Base-by-base conservation (phyloP, 1,140 invertebrate genomes). In the Aradophagus sp. region DNA sequence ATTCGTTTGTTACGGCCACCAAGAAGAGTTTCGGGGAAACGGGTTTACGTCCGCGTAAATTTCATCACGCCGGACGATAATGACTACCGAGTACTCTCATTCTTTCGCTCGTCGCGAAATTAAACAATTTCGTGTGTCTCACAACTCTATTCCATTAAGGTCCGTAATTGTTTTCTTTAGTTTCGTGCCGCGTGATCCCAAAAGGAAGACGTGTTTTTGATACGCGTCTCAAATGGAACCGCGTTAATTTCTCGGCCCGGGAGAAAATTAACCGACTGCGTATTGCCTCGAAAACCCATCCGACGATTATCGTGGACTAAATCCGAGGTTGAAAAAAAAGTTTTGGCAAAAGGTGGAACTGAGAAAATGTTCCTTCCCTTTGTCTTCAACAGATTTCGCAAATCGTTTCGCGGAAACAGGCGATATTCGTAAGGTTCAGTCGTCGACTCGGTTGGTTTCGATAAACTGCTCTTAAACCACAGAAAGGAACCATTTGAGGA, bases 1-100 rank as follows among this genome's bases (percentile, higher is more conserved):
- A 58, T 67, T 63, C 56, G 58, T 73, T 67, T 67, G 70, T 73
- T 67, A 66, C 50, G 63, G 63, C 47, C 41, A 41, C 52, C 38
- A n/a, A 29, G 55, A 62, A 61, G 52, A 58, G 52, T 2, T 56
- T 45, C 52, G 44, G 58, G 39, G 50, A 63, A 67, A 67, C 70
- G 53, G 53, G 47, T 68, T 73, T 73, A 68, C 71, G 71, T 73
- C 59, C 59, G 59, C 65, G 71, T 68, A 65, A 73, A 73, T 73
- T 73, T 73, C 71, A 68, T 62, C 70, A 41, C 58, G 42, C 59
- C 12, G 59, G 63, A 59, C 59, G 69, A 62, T 72, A 73, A 73
- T 68, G 59, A 65, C 63, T 63, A 50, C 71, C 59, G 48, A 68
- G 59, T 62, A 65, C 48, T 69, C 71, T 61, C 65, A 59, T 74